Percentiles rank a stretch among this genome's conserved stretches.
phyloP scores from a whole-genome alignment of 2,888 invertebrate genomes.

The Nemotelus nigrinus region DNA sequence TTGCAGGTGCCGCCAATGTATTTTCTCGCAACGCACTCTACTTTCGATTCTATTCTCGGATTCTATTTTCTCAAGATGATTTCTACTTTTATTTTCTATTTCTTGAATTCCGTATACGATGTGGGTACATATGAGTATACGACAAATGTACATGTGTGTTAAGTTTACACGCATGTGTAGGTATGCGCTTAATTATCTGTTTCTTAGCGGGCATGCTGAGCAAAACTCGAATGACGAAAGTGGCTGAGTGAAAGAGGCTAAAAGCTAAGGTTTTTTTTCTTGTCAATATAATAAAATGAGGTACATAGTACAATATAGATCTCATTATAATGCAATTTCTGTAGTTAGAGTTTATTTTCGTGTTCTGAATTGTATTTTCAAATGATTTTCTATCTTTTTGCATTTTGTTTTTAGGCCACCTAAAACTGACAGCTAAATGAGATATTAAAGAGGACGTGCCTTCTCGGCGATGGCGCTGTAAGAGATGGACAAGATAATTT shows the following conservation, averaged over 20 bases:
- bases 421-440: conserved; percentile 16
- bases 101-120: too few relatives aligned
- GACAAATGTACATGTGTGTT: too few relatives aligned
- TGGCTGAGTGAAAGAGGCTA: conserved; percentile 1
- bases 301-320: too few relatives aligned
- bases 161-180: too few relatives aligned
- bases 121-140: too few relatives aligned
- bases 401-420: conserved; percentile 11
- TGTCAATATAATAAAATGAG: not conserved
- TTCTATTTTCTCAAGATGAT: too few relatives aligned
- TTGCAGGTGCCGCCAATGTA: conserved; percentile 4
- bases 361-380: not conserved
- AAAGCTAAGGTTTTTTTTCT: not conserved
- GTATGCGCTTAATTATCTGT: too few relatives aligned
- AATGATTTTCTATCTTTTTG: not conserved
- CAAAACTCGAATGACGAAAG: not conserved
- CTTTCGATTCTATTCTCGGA: too few relatives aligned
- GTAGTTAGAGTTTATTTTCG: not conserved
- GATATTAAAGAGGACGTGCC: not conserved
- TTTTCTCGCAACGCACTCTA: not conserved
- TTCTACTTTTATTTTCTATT: too few relatives aligned
- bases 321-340: conserved; percentile 7
- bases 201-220: too few relatives aligned
- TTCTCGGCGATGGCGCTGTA: too few relatives aligned
- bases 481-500: too few relatives aligned